These are phyloP conservation scores for Eupithecia exiguata DNA, from an alignment of 2,888 invertebrate genomes.

Conservation along the genomic window DNA sequence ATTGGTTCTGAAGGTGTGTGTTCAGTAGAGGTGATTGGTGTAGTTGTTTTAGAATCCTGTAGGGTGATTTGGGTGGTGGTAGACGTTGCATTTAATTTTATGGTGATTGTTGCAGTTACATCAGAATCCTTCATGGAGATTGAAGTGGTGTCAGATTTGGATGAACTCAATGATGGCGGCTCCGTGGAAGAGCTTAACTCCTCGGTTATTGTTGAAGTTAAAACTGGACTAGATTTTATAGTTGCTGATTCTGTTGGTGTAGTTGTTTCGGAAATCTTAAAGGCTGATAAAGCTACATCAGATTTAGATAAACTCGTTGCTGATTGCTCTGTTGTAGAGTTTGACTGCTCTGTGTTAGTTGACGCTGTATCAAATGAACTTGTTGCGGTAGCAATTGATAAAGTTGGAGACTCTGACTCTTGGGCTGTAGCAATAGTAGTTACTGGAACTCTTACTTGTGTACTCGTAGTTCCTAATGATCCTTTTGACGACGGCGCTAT, in stretches of 20 bases:
- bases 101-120: neutral
- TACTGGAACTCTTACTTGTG: neutral
- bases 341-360: neutral
- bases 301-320: neutral
- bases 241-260: neutral
- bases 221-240: neutral
- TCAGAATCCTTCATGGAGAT: neutral
- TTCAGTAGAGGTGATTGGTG: neutral
- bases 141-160: neutral
- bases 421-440: neutral
- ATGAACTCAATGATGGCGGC: neutral
- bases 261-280: neutral
- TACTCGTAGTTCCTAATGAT: neutral
- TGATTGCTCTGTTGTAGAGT: neutral
- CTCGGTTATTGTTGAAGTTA: neutral
- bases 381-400: neutral
- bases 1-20: neutral
- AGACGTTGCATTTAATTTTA: no score
- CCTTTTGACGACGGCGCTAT: slow-evolving; percentile 6
- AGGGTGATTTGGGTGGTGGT: no score
- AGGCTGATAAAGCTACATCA: slow-evolving; percentile 4
- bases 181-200: neutral
- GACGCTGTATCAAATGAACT: neutral
- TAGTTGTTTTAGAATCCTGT: neutral
- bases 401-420: neutral